A percentile compares a stretch with the other conserved stretches of the same genome.
Conservation (phyloP, 1,140 invertebrate species). For the Temnothorax nylanderi region DNA sequence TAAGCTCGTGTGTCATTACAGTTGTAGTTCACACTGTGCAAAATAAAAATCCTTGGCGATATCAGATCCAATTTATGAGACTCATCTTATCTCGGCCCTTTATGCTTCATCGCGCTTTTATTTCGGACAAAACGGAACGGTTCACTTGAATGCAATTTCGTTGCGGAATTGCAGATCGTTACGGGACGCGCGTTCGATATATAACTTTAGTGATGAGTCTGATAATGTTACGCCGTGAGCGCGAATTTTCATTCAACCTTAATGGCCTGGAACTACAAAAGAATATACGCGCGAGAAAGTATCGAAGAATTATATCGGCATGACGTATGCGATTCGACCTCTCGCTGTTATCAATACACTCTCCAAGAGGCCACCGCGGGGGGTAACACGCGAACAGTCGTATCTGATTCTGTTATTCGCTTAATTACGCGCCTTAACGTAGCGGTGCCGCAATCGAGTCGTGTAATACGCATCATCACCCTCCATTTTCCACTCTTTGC, state of each 20-base stretch:
- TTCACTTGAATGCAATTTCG: slow-evolving; percentile 55
- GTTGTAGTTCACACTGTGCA: background rate
- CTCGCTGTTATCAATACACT: slow-evolving; percentile 70
- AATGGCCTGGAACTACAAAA: slow-evolving; percentile 39
- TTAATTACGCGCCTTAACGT: slow-evolving; percentile 84
- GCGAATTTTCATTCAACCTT: slow-evolving; percentile 65
- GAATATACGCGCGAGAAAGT: background rate
- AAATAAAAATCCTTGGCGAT: background rate
- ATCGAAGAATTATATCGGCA: slow-evolving; percentile 55
- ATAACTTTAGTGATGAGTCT: slow-evolving; percentile 64
- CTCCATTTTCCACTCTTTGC: slow-evolving; percentile 65
- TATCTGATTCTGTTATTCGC: slow-evolving; percentile 84
- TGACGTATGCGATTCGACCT: slow-evolving; percentile 51
- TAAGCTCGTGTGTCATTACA: background rate
- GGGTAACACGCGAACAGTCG: slow-evolving; percentile 78
- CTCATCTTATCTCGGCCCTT: slow-evolving; percentile 10
- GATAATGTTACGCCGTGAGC: slow-evolving; percentile 46
- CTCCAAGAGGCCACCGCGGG: slow-evolving; percentile 73
- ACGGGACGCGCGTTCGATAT: slow-evolving; percentile 43
- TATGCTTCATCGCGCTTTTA: slow-evolving; percentile 10
- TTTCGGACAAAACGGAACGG: slow-evolving; percentile 16
- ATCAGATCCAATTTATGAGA: slow-evolving; percentile 26
- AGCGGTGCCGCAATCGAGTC: slow-evolving; percentile 78
- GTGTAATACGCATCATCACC: slow-evolving; percentile 80
- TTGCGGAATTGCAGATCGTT: slow-evolving; percentile 57